phyloP scores from a whole-genome alignment of 1,140 invertebrate genomes.

The Drosophila erecta region DNA sequence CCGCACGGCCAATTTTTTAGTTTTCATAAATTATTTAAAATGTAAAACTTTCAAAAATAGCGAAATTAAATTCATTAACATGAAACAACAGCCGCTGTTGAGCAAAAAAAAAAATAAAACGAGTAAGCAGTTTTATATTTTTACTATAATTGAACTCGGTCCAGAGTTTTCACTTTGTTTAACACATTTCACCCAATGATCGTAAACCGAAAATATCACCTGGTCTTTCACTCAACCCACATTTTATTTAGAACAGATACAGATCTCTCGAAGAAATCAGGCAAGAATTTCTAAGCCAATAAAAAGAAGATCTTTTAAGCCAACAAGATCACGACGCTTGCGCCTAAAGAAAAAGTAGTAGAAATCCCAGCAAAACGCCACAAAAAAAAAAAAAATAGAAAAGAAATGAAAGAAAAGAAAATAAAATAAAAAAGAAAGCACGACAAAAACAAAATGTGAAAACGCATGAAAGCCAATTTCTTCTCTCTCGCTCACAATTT shows the following conservation, averaged over 20 bases:
- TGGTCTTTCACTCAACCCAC: slow-evolving; percentile 71
- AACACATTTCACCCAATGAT: slow-evolving; percentile 69
- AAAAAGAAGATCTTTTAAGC: slow-evolving; percentile 68
- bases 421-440: slow-evolving; percentile 69
- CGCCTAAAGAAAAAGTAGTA: slow-evolving; percentile 69
- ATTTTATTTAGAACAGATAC: slow-evolving; percentile 82
- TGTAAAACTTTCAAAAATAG: slow-evolving; percentile 44
- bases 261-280: slow-evolving; percentile 67
- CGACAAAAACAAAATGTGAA: slow-evolving; percentile 83
- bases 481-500: slow-evolving; percentile 69
- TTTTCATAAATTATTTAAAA: slow-evolving; percentile 46
- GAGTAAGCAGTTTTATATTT: slow-evolving; percentile 4
- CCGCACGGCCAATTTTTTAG: neutral
- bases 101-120: neutral
- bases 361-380: slow-evolving; percentile 56
- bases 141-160: slow-evolving; percentile 14
- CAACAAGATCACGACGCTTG: slow-evolving; percentile 57
- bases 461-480: slow-evolving; percentile 81
- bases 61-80: slow-evolving; percentile 45
- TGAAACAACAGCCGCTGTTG: neutral
- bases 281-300: slow-evolving; percentile 75
- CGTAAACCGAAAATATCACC: slow-evolving; percentile 43
- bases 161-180: slow-evolving; percentile 61
- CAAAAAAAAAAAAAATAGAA: slow-evolving; percentile 11
- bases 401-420: neutral